Evolutionary conservation across 2,797 vertebrate genomes (phyloP).

Genomic region (Lutjanus argentimaculatus): DNA sequence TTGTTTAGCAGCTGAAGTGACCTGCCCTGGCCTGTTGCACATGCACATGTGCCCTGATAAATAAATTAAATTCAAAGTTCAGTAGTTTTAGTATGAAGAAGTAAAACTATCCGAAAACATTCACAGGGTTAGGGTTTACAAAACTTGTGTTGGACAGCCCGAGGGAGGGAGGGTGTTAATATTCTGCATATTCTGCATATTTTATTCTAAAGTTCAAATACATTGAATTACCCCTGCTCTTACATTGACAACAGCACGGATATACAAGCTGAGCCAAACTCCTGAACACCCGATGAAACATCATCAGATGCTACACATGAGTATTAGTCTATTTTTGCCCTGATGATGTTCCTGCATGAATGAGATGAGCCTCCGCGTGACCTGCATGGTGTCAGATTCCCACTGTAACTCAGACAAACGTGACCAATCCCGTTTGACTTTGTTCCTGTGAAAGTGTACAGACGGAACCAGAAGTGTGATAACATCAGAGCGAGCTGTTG

Average conservation of each 20-base stretch:
- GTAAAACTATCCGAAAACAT: too few species aligned
- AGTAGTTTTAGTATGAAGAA: too few species aligned
- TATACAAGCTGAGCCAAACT: background rate
- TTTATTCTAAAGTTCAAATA: background rate
- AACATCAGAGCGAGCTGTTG: constrained; percentile 66
- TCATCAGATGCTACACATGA: background rate
- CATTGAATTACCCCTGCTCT: background rate
- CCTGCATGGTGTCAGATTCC: constrained; percentile 9
- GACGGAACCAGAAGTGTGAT: constrained; percentile 51
- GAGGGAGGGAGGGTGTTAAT: background rate
- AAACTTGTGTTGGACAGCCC: too few species aligned
- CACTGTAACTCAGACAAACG: constrained; percentile 20
- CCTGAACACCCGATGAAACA: background rate
- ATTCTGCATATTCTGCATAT: background rate
- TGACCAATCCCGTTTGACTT: constrained; percentile 31
- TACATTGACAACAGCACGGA: background rate
- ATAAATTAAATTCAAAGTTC: too few species aligned
- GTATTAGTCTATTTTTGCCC: background rate
- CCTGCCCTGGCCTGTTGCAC: too few species aligned
- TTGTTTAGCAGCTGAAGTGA: too few species aligned
- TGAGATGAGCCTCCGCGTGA: constrained; percentile 18
- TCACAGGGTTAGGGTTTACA: too few species aligned
- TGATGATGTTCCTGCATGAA: background rate
- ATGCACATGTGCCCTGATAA: too few species aligned
- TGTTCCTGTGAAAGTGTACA: constrained; percentile 17